Conservation (phyloP, 2,797 vertebrate genomes). For the Phalloptychus januarius region DNA sequence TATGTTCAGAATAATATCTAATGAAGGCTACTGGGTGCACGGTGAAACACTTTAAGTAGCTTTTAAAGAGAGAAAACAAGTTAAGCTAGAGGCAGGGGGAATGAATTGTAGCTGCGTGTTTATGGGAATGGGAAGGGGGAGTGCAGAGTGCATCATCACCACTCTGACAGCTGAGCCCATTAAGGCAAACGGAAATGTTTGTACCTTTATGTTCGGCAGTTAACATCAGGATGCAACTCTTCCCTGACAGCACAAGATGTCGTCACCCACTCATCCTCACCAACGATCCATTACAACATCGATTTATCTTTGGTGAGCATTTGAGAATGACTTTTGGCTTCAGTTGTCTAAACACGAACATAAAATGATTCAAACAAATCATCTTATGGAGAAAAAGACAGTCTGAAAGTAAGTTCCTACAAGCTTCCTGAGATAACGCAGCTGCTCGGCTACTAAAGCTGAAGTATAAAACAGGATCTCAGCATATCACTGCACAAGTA, state of each 20-base stretch:
- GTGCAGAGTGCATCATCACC: neutral
- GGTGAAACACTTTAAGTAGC: neutral
- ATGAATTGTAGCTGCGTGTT: constrained; percentile 1
- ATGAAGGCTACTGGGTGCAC: constrained; percentile 4
- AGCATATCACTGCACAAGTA: constrained; percentile 25
- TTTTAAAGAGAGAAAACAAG: neutral
- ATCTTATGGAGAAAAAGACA: constrained; percentile 27
- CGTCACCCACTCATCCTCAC: constrained; percentile 28
- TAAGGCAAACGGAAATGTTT: constrained; percentile 41
- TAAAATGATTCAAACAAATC: constrained; percentile 41
- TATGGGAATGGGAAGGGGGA: constrained; percentile 23
- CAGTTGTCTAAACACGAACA: constrained; percentile 50
- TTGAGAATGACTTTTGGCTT: constrained; percentile 13
- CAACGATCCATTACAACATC: constrained; percentile 14
- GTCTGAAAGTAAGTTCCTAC: constrained; percentile 37
- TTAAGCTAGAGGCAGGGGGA: neutral
- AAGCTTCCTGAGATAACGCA: constrained; percentile 46
- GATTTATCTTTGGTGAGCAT: constrained; percentile 45
- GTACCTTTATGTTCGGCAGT: constrained; percentile 11
- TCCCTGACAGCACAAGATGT: constrained; percentile 5
- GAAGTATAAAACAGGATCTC: constrained; percentile 35
- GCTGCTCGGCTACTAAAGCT: constrained; percentile 54
- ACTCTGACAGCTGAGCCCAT: constrained; percentile 36
- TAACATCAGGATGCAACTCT: constrained; percentile 31
- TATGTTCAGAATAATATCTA: neutral